Evolutionary conservation across 2,888 invertebrate species (phyloP).

Genomic region (Morpho deidamia): DNA sequence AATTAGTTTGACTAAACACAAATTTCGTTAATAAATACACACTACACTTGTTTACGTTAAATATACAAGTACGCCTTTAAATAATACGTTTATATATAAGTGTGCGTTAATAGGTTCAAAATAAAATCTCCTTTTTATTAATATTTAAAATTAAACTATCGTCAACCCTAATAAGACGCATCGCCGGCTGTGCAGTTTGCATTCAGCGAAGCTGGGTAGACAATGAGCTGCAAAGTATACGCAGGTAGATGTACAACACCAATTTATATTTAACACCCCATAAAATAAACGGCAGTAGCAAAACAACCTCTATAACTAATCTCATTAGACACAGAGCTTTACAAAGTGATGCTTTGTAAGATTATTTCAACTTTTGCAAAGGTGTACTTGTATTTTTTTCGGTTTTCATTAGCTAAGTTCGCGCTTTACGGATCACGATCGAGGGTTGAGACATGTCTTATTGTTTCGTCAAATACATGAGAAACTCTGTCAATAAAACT

Average conservation of each 20-base stretch:
- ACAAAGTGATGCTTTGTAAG: neutral
- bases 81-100: neutral
- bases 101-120: too few relatives aligned
- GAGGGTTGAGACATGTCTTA: slow-evolving; percentile 67
- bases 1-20: too few relatives aligned
- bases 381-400: slow-evolving; percentile 64
- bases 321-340: slow-evolving; percentile 25
- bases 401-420: slow-evolving; percentile 76
- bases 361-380: slow-evolving; percentile 36
- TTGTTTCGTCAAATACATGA: slow-evolving; percentile 73
- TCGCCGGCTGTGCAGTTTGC: slow-evolving; percentile 69
- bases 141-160: slow-evolving; percentile 23
- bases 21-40: too few relatives aligned
- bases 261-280: slow-evolving; percentile 26
- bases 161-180: slow-evolving; percentile 57
- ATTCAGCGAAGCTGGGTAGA: slow-evolving; percentile 56
- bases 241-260: slow-evolving; percentile 64
- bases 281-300: slow-evolving; percentile 21
- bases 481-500: slow-evolving; percentile 69
- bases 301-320: slow-evolving; percentile 24
- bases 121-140: slow-evolving; percentile 2
- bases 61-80: too few relatives aligned
- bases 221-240: slow-evolving; percentile 64
- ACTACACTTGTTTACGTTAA: too few relatives aligned
- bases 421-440: slow-evolving; percentile 73